Conservation (phyloP, 2,888 invertebrate species). For the Drosophila fulvimacula region DNA sequence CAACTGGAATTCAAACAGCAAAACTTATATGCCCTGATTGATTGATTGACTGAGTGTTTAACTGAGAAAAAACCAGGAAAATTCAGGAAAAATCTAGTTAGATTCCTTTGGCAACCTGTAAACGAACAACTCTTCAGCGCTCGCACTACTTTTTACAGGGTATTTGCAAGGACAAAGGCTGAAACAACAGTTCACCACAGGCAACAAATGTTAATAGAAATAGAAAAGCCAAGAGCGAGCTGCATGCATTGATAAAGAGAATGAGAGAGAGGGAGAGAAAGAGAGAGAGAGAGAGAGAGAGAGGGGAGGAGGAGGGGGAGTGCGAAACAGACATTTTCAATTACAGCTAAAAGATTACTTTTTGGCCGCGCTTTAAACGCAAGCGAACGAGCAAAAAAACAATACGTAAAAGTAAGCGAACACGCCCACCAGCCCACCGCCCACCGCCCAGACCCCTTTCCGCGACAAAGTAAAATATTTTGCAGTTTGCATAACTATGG, state of each 20-base stretch:
- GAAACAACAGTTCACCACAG: constrained; percentile 34
- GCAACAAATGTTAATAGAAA: constrained; percentile 28
- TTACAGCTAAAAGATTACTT: constrained; percentile 59
- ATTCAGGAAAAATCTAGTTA: not conserved
- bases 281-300: not conserved
- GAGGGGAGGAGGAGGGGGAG: not conserved
- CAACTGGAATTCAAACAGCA: no score
- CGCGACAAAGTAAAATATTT: constrained; percentile 50
- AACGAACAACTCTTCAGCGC: not conserved
- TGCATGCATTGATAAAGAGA: constrained; percentile 9
- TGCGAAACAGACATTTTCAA: constrained; percentile 48
- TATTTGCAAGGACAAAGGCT: constrained; percentile 48
- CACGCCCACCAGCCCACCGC: not conserved
- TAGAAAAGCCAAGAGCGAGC: constrained; percentile 17
- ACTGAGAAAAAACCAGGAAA: not conserved
- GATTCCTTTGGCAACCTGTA: no score
- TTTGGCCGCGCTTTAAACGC: constrained; percentile 32
- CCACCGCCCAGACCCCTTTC: not conserved
- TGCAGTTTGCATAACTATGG: constrained; percentile 48
- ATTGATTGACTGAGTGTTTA: not conserved
- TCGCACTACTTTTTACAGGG: constrained; percentile 6
- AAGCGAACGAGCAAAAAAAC: constrained; percentile 1
- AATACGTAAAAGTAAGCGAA: constrained; percentile 31
- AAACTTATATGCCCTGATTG: no score
- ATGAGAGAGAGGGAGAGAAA: not conserved